Conservation (phyloP, 2,888 invertebrate genomes). For the Antheraea assamensis region DNA sequence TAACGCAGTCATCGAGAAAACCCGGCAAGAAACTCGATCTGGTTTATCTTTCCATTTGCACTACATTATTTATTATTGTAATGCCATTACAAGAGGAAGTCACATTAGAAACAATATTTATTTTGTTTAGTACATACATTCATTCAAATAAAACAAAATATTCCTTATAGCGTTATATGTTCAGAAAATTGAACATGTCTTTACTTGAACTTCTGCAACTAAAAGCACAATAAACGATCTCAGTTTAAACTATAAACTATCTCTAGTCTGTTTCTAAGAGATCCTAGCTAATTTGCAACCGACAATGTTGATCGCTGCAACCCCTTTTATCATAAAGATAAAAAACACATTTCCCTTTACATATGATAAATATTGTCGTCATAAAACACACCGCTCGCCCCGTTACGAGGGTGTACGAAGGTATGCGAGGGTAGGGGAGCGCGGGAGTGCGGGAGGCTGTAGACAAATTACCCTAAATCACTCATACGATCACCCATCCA, state of each 20-base stretch:
- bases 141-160: no score
- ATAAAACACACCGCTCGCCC: constrained; percentile 8
- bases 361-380: constrained; percentile 14
- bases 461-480: constrained; percentile 15
- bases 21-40: no score
- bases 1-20: no score
- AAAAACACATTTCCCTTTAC: constrained; percentile 12
- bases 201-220: background rate
- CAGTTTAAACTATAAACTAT: background rate
- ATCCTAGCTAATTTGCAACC: background rate
- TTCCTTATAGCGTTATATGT: no score
- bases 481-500: constrained; percentile 7
- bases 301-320: background rate
- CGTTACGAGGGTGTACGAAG: background rate
- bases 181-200: background rate
- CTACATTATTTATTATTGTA: no score
- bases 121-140: no score
- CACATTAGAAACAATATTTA: no score
- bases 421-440: background rate
- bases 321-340: constrained; percentile 16
- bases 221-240: background rate
- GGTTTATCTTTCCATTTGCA: no score
- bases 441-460: background rate
- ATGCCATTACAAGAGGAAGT: no score
- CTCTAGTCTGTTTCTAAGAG: background rate